phyloP scores from a whole-genome alignment of 2,888 invertebrate species.

The Lepas anatifera region DNA sequence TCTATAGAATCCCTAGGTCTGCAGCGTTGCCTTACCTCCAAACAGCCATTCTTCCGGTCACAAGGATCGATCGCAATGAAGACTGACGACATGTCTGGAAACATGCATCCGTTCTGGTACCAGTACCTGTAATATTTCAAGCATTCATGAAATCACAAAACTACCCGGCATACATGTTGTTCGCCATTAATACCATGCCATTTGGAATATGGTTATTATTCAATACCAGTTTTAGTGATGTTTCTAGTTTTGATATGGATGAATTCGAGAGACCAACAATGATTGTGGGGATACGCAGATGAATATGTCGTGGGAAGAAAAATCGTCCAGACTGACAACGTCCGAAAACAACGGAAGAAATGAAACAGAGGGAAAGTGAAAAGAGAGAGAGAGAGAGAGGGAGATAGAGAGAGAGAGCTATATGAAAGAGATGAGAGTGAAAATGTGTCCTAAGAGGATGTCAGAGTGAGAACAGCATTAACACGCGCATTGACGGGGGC shows the following conservation, averaged over 20 bases:
- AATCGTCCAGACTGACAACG: too few relatives aligned
- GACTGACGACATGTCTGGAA: constrained; percentile 22
- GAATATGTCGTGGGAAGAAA: background rate
- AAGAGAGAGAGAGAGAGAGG: too few relatives aligned
- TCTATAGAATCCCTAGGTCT: too few relatives aligned
- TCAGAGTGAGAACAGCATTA: too few relatives aligned
- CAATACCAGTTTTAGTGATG: background rate
- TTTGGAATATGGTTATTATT: background rate
- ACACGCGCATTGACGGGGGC: too few relatives aligned
- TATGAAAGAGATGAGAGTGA: too few relatives aligned
- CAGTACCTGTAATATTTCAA: constrained; percentile 22
- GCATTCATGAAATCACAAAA: too few relatives aligned
- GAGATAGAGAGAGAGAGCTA: too few relatives aligned
- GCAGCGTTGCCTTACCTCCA: constrained; percentile 18
- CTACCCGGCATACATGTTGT: background rate
- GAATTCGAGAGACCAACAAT: background rate
- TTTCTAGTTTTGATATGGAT: background rate
- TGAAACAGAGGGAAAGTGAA: too few relatives aligned
- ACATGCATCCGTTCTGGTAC: constrained; percentile 20
- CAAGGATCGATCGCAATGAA: constrained; percentile 22
- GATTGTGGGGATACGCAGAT: background rate
- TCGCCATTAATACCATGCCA: background rate
- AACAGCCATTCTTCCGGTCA: constrained; percentile 18
- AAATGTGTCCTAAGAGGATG: too few relatives aligned
- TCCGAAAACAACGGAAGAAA: too few relatives aligned